Evolutionary conservation across 2,797 vertebrate genomes (phyloP).

Genomic region (Pyrocephalus nanus): DNA sequence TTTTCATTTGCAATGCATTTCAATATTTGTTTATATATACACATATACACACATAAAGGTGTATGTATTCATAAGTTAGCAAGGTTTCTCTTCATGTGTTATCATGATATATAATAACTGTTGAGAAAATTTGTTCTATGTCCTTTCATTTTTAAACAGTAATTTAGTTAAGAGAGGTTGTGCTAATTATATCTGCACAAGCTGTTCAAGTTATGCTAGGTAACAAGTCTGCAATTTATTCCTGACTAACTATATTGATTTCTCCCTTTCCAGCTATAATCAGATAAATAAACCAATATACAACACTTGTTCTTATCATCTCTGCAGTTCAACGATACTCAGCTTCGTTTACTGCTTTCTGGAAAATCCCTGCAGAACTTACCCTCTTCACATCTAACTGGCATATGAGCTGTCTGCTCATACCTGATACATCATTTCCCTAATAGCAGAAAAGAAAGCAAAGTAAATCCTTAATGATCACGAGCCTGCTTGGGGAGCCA

Average conservation of each 20-base stretch:
- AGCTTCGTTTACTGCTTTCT: slow-evolving; percentile 21
- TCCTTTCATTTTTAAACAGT: background rate
- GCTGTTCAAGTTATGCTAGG: slow-evolving; percentile 17
- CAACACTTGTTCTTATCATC: slow-evolving; percentile 16
- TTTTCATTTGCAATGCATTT: background rate
- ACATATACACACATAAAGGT: background rate
- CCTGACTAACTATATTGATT: slow-evolving; percentile 51
- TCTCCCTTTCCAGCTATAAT: slow-evolving; percentile 33
- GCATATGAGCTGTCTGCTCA: background rate
- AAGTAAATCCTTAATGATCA: background rate
- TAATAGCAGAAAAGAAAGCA: slow-evolving; percentile 20
- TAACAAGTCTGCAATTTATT: slow-evolving; percentile 42
- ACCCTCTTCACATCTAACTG: background rate
- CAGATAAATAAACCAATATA: slow-evolving; percentile 54
- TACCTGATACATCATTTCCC: background rate
- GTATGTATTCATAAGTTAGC: background rate
- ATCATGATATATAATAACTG: background rate
- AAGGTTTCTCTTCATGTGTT: background rate
- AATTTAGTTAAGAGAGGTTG: slow-evolving; percentile 41
- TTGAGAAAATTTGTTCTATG: background rate
- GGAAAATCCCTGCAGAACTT: background rate
- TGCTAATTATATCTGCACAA: slow-evolving; percentile 30
- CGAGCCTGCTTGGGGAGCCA: background rate
- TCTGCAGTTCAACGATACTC: background rate
- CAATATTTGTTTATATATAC: background rate